These are phyloP conservation scores for Gasteruption jaculator DNA, from an alignment of 2,888 invertebrate genomes.

Conservation along the genomic window DNA sequence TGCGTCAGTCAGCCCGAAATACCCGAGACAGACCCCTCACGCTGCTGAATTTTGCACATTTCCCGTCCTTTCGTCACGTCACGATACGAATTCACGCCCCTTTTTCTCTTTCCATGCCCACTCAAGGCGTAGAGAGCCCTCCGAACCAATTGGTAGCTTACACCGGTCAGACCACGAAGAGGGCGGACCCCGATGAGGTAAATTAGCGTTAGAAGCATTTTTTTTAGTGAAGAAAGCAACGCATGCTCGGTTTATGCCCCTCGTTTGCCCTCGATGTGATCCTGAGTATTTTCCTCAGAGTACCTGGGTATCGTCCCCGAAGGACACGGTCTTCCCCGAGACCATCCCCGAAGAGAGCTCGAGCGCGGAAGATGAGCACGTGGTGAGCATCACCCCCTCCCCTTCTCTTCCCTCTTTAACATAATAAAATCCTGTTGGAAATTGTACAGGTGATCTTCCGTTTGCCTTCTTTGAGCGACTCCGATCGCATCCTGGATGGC, in stretches of 20 bases:
- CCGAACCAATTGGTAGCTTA: too few relatives aligned
- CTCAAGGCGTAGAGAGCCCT: slow-evolving; percentile 60
- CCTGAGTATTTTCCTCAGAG: slow-evolving; percentile 55
- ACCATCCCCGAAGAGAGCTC: slow-evolving; percentile 92
- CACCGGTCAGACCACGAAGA: too few relatives aligned
- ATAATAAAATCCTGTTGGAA: not conserved
- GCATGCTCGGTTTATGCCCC: too few relatives aligned
- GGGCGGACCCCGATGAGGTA: too few relatives aligned
- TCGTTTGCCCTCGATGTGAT: too few relatives aligned
- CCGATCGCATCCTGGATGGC: slow-evolving; percentile 56
- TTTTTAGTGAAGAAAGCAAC: too few relatives aligned
- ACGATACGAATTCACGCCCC: too few relatives aligned
- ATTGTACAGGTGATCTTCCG: slow-evolving; percentile 70
- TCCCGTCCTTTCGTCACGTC: too few relatives aligned
- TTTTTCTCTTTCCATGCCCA: too few relatives aligned
- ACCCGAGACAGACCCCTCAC: too few relatives aligned
- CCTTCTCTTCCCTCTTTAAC: slow-evolving; percentile 7
- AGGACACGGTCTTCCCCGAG: slow-evolving; percentile 85
- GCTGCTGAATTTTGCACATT: too few relatives aligned
- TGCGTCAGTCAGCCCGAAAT: slow-evolving; percentile 33
- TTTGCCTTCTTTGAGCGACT: slow-evolving; percentile 69
- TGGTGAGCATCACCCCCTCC: slow-evolving; percentile 55
- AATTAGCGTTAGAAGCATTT: too few relatives aligned
- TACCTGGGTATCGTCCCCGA: slow-evolving; percentile 79
- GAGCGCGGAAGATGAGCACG: slow-evolving; percentile 88